phyloP scores from a whole-genome alignment of 2,888 invertebrate genomes.

The Pycnomerus fuliginosus region DNA sequence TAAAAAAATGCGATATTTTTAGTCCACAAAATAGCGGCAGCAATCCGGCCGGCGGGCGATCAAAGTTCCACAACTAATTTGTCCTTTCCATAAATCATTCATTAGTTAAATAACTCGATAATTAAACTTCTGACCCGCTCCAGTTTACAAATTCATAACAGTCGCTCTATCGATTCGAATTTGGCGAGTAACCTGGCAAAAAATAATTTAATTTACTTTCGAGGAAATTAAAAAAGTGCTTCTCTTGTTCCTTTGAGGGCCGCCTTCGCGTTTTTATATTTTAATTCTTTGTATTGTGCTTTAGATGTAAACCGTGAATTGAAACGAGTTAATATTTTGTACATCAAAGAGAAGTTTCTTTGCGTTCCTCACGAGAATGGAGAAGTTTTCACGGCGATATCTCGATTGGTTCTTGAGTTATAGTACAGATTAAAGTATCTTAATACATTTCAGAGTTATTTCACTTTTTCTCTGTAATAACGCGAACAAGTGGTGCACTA shows the following conservation, averaged over 20 bases:
- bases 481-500: no score
- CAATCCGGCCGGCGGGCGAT: slow-evolving; percentile 8
- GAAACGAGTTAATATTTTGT: no score
- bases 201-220: background rate
- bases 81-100: slow-evolving; percentile 15
- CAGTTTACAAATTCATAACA: background rate
- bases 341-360: no score
- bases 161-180: background rate
- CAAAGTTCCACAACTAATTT: slow-evolving; percentile 9
- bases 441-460: no score
- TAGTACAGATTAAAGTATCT: no score
- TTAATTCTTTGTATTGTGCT: background rate
- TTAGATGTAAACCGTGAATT: background rate
- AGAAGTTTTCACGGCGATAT: no score
- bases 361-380: no score
- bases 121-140: slow-evolving; percentile 3
- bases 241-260: background rate
- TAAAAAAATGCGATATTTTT: slow-evolving; percentile 15
- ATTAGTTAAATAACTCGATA: slow-evolving; percentile 16
- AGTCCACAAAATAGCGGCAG: slow-evolving; percentile 4
- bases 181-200: background rate
- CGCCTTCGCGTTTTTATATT: background rate
- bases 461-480: no score
- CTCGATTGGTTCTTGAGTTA: no score
- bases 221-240: background rate